A percentile compares a stretch with the other conserved stretches of the same genome.
Evolutionary conservation across 2,113 vertebrate genomes (phyloP).

Genomic region (Melanostigma gelatinosum): DNA sequence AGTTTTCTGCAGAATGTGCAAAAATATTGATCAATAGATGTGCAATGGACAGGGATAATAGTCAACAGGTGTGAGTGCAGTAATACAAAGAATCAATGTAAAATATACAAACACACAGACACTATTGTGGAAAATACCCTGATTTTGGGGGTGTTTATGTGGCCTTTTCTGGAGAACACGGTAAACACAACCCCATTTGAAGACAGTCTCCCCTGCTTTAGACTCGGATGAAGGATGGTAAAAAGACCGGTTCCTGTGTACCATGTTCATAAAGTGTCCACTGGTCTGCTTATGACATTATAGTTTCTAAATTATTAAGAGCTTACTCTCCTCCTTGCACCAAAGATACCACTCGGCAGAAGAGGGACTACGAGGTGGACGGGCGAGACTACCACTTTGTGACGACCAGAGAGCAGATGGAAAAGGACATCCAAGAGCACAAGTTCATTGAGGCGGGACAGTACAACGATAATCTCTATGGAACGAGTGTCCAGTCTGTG

Average conservation of each 20-base stretch:
- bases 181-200: not conserved
- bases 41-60: too few relatives aligned
- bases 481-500: slow-evolving; percentile 97
- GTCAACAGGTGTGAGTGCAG: too few relatives aligned
- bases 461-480: slow-evolving; percentile 98
- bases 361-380: slow-evolving; percentile 95
- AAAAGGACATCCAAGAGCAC: slow-evolving; percentile 99
- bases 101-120: not conserved
- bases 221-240: not conserved
- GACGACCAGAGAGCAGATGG: slow-evolving; percentile 97
- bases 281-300: not conserved
- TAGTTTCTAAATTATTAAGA: not conserved
- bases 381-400: slow-evolving; percentile 98
- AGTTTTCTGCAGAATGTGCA: too few relatives aligned
- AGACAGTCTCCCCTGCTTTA: not conserved
- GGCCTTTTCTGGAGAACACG: not conserved
- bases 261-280: not conserved
- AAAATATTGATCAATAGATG: too few relatives aligned
- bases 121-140: not conserved
- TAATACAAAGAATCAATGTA: not conserved
- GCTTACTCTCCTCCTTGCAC: not conserved
- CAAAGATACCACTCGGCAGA: slow-evolving; percentile 93
- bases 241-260: not conserved
- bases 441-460: slow-evolving; percentile 99
- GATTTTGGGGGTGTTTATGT: not conserved